phyloP scores from a whole-genome alignment of 1,140 invertebrate species.

The Neodiprion virginianus region DNA sequence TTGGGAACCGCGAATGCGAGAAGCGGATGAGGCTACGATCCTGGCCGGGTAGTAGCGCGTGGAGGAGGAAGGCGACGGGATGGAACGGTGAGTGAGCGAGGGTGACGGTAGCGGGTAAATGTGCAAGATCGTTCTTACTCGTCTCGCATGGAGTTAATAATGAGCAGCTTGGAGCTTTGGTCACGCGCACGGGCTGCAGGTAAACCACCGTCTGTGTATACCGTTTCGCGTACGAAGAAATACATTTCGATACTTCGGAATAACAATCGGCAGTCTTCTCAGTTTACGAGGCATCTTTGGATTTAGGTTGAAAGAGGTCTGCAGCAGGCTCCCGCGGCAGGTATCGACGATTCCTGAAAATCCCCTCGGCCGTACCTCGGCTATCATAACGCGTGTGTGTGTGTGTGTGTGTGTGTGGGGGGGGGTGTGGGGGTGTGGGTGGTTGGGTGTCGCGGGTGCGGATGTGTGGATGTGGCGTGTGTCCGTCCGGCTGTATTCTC shows the following conservation, averaged over 20 bases:
- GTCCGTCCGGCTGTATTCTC: no score
- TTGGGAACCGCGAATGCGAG: background rate
- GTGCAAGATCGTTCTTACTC: slow-evolving; percentile 5
- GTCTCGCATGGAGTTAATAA: slow-evolving; percentile 29
- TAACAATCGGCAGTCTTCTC: slow-evolving; percentile 2
- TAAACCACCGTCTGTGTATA: slow-evolving; percentile 15
- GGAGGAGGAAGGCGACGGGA: no score
- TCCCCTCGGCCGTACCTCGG: background rate
- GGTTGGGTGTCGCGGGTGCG: no score
- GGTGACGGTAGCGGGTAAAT: background rate
- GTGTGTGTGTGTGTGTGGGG: no score
- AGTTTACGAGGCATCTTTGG: slow-evolving; percentile 1
- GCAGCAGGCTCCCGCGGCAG: background rate
- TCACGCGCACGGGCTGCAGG: slow-evolving; percentile 41
- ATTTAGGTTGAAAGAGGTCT: background rate
- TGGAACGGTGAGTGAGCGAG: background rate
- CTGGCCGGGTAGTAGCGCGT: no score
- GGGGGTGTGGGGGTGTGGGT: no score
- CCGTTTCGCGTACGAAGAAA: slow-evolving; percentile 13
- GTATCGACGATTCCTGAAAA: background rate
- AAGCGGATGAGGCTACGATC: background rate
- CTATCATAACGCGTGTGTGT: background rate
- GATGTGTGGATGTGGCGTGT: no score
- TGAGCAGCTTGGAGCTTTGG: slow-evolving; percentile 33
- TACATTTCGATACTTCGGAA: slow-evolving; percentile 1